Base-by-base conservation (phyloP, 2,888 invertebrate species). In the Machimus rusticus region DNA sequence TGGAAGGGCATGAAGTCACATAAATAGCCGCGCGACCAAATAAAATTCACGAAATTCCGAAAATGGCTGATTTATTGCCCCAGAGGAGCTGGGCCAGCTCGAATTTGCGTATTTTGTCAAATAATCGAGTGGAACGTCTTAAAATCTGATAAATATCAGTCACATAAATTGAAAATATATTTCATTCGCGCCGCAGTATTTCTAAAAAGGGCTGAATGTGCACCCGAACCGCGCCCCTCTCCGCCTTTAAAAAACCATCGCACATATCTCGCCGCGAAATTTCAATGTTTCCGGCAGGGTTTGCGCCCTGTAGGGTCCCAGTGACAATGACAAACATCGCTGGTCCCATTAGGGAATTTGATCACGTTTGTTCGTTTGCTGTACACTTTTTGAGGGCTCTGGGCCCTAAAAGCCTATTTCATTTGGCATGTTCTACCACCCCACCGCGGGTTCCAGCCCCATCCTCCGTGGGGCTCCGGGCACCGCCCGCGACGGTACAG, bases 331-430 rank as follows among this genome's bases (percentile, higher is more conserved):
- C 85, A 87, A 87, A 87, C 87, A 87, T 87, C 46, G 55, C 66
- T 57, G 51, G 66, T 78, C 37, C 78, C 78, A 87, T 87, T 87
- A 79, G 74, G 78, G 87, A 87, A 86, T 87, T 87, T 86, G 85
- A 86, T 87, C 87, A 87, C 87, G 87, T 87, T 86, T 86, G 79
- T 87, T 87, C 87, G 86, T 87, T 87, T 86, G 86, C 51, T 86
- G 34, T 55, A 57, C 77, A 85, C 77, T 86, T 87, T 57, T 82
- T 82, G 37, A 82, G 57, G 39, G 39, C n/a, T 82, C 19, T 57
- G 19, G 5, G 82, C 82, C 37, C 57, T 82, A 66, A 82, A 82
- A 66, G 82, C 82, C 82, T 66, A 57, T 66, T 55, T 34, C 82
- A 57, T 82, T 82, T 78, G 66, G 66, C 28, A 28, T 66, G 66